Base-by-base conservation (phyloP, 2,888 invertebrate species). In the Athalia circularis region DNA sequence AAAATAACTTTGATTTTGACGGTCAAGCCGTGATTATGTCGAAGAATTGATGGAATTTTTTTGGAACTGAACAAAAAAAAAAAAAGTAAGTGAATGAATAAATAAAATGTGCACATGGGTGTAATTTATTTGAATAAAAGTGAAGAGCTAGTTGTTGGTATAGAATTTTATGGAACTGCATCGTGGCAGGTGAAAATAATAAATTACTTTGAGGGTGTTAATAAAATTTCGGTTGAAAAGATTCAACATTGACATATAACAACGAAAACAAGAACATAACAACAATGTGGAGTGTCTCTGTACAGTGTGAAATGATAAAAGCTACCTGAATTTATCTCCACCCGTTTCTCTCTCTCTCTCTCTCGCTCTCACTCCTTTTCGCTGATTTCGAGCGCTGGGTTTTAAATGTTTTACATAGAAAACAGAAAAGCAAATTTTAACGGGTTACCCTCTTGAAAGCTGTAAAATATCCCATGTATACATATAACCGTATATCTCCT, bases 371-470 rank as follows among this genome's bases (percentile, higher is more conserved):
- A 62, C 64, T 52, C 62, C 48, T 72, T 59, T 57, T 59, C 45
- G 47, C 15, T 72, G 47, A 72, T 72, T 72, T 59, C 29, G 29
- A 29, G 59, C 45, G 6, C 72, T 5, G 11, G 62, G 59, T 48
- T 57, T 72, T 75, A 48, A 61, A 62, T 78, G 78, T 78, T 72
- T 72, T 78, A 78, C 78, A 78, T 54, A 74, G 72, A 78, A 74
- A 78, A 78, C 78, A 77, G 77, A 77, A 77, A 77, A 77, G 62
- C 70, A 47, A 61, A 50, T 47, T 29, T 29, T 15, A 45, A 74
- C 61, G 47, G 47, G 47, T 9, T 9, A 6, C 47, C 45, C 15
- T 11, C 15, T 9, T 9, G 29, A 29, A 29, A 29, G 29, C 29
- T 29, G 29, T 29, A 29, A 29, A 29, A 29, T 29, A 29, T 29